A percentile compares a stretch with the other conserved stretches of the same genome.
Evolutionary conservation across 1,140 invertebrate species (phyloP).

Genomic region (Ceratina japonica): DNA sequence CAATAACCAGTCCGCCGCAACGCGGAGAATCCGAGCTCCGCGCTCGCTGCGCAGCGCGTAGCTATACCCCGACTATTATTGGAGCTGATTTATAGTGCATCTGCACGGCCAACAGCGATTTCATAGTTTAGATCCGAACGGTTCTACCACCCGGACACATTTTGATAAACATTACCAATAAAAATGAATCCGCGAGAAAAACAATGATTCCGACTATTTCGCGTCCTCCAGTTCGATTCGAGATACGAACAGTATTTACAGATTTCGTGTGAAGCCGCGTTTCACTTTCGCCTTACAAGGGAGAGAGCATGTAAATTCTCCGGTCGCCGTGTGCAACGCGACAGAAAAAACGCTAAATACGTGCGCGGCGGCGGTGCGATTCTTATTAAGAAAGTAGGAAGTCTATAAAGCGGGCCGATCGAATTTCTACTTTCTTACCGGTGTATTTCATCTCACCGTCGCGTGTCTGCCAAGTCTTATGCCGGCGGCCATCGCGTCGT

Average conservation of each 20-base stretch:
- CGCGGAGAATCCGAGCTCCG: constrained; percentile 5
- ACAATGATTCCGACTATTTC: no score
- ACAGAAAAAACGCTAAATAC: not conserved
- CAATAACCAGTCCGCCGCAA: constrained; percentile 35
- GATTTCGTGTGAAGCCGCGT: not conserved
- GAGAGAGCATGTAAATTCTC: not conserved
- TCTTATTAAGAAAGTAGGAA: constrained; percentile 53
- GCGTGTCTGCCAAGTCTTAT: constrained; percentile 60
- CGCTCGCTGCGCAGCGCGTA: constrained; percentile 5
- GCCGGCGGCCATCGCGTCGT: constrained; percentile 41
- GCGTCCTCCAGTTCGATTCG: no score
- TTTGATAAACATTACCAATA: not conserved
- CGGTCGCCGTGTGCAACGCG: not conserved
- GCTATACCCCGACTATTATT: constrained; percentile 44
- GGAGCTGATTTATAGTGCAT: constrained; percentile 51
- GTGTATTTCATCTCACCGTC: constrained; percentile 49
- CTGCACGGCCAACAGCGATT: constrained; percentile 40
- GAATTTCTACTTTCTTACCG: constrained; percentile 63
- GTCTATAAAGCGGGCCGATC: constrained; percentile 45
- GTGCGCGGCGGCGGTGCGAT: no score
- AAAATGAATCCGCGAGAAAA: no score
- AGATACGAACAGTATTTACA: no score
- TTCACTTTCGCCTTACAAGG: not conserved
- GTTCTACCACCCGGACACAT: constrained; percentile 11
- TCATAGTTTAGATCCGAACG: constrained; percentile 44